Percentiles rank a stretch among this genome's conserved stretches.
phyloP scores from a whole-genome alignment of 2,113 vertebrate genomes.

The Megaptera novaeangliae region DNA sequence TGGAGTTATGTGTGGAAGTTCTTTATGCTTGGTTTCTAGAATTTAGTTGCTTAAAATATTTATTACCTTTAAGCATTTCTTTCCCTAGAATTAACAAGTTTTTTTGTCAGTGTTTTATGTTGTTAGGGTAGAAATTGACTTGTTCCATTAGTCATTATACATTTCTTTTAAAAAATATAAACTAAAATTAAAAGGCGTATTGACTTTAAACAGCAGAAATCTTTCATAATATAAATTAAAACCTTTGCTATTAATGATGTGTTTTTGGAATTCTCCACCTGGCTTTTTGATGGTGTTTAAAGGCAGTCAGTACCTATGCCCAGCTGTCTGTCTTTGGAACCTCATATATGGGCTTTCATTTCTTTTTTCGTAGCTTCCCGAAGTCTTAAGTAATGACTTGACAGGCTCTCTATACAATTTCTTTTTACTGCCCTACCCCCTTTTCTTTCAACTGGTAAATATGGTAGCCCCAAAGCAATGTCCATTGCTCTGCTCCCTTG shows the following conservation, averaged over 20 bases:
- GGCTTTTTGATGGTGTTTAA: not conserved
- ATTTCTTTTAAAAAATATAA: not conserved
- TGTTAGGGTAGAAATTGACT: not conserved
- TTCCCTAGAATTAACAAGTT: not conserved
- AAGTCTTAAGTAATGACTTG: conserved; percentile 3
- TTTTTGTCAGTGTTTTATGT: not conserved
- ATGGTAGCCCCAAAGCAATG: not conserved
- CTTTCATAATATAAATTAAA: not conserved
- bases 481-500: not conserved
- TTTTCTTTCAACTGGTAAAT: not conserved
- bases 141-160: not conserved
- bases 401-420: not conserved
- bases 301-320: not conserved
- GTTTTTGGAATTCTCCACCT: not conserved
- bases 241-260: not conserved
- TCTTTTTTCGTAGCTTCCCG: not conserved
- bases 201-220: not conserved
- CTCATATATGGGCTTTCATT: not conserved
- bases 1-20: not conserved
- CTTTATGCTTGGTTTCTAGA: conserved; percentile 17
- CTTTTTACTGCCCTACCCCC: not conserved
- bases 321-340: not conserved
- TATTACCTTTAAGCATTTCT: not conserved
- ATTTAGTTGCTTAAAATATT: conserved; percentile 4
- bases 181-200: not conserved